Base-by-base conservation (phyloP, 2,888 invertebrate genomes). In the Acanthococcus lagerstroemiae region DNA sequence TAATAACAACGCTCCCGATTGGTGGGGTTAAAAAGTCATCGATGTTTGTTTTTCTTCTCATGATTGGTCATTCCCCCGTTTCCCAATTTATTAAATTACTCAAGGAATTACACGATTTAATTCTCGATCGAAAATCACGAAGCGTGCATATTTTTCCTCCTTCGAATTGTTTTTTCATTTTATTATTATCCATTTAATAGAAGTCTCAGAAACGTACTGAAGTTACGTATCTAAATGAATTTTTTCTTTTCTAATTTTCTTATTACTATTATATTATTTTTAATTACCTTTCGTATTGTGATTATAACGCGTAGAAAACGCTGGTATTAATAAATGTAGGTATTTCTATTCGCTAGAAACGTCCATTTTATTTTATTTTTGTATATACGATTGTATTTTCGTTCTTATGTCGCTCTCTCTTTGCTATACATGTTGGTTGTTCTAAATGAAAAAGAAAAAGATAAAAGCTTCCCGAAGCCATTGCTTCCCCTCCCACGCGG, bases 1-100 rank as follows among this genome's bases (percentile, higher is more conserved):
- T 69, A 74, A 75, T 69, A 74, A 76, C 70, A 72, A 72, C 69
- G 75, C 74, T 69, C 73, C 74, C 46, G 76, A 77, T 70, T 78
- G 78, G 78, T 78, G 78, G 78, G 63, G 63, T 54, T 73, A 71
- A 71, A 68, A 65, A 52, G 52, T 4, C 15, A 52, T 6, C 12
- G 21, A 12, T 7, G 46, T 45, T 17, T 4, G 19, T 15, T 45
- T 45, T 19, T 19, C 46, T 22, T 24, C 15, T 52, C 5, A 22
- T 24, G 15, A 52, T 21, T 52, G 52, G 22, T 21, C 52, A 52
- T 52, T 21, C 12, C 52, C 12, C 24, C 24, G 22, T 52, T 52
- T 22, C 52, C 52, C 52, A 15, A 22, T 22, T 22, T 21, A 52
- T 6, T 52, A 52, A 22, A 45, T 7, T 19, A 45, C 52, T 22